Evolutionary conservation across 2,888 invertebrate genomes (phyloP).

Genomic region (Tryphoninae sp.): DNA sequence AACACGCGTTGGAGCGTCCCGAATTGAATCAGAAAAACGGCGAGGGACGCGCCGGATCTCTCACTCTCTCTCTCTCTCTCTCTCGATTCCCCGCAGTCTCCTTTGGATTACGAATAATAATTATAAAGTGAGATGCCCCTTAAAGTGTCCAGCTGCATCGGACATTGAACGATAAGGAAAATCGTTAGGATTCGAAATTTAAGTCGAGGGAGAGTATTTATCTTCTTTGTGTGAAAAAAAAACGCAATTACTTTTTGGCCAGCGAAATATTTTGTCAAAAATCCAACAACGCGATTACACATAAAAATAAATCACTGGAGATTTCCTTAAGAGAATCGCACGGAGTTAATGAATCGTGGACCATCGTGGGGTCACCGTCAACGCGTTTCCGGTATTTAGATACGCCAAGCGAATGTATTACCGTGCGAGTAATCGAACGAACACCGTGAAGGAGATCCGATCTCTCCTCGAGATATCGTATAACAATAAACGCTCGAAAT

Average conservation of each 20-base stretch:
- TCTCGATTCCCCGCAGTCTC: conserved; percentile 2
- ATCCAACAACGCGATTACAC: not conserved
- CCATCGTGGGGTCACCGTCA: conserved; percentile 31
- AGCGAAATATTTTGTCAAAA: not conserved
- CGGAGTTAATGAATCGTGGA: conserved; percentile 77
- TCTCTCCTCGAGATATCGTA: conserved; percentile 56
- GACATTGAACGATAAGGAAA: too few relatives aligned
- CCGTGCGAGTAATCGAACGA: conserved; percentile 44
- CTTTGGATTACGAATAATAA: conserved; percentile 55
- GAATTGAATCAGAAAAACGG: conserved; percentile 41
- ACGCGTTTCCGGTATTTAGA: conserved; percentile 78
- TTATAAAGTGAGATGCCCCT: conserved; percentile 28
- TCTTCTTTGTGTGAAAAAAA: too few relatives aligned
- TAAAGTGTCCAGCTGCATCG: too few relatives aligned
- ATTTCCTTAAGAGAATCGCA: conserved; percentile 42
- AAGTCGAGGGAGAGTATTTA: too few relatives aligned
- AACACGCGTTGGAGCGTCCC: conserved; percentile 52
- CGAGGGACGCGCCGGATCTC: conserved; percentile 1
- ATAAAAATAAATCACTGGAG: conserved; percentile 6
- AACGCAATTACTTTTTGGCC: too few relatives aligned
- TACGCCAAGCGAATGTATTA: conserved; percentile 71
- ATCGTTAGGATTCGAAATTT: too few relatives aligned
- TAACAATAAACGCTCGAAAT: conserved; percentile 51
- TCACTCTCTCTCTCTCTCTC: not conserved
- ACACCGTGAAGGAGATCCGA: conserved; percentile 43